Base-by-base conservation (phyloP, 2,797 vertebrate species). In the Apogon talboti region DNA sequence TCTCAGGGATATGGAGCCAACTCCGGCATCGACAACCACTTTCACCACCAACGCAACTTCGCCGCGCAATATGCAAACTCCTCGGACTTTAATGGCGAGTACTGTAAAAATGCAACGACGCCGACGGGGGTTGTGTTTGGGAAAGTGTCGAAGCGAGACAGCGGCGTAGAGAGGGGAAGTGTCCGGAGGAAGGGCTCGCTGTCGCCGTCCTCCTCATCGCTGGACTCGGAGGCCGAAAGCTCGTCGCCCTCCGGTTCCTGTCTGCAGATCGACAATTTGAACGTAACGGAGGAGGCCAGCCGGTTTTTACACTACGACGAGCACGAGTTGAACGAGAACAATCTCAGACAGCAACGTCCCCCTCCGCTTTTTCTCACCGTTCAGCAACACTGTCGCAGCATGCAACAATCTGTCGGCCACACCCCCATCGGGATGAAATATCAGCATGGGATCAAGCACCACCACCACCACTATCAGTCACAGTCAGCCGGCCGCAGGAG, bases 161-260 rank as follows among this genome's bases (percentile, higher is more conserved):
- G 70, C 61, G 71, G 78, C 16, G 77, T 74, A 28, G 87, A 83
- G 57, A 67, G 83, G 69, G 87, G 77, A 38, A 79, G 66, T 24
- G 81, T 84, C 74, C 84, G 89, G 63, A 90, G 91, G 75, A 92
- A 92, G 53, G 89, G 94, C 73, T 98, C 96, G 11, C 86, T 95
- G 48, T 95, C 95, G 53, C 91, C 90, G 81, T 92, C 91, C 30
- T 92, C 91, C 11, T 96, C 95, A 64, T 96, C 95, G 2, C 89
- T 94, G 71, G 95, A 96, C 86, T 95, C 94, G 37, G 95, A 95
- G 78, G 94, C 94, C 76, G 97, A 97, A 82, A 95, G 95, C 81
- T 94, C 94, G 1, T 92, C 91, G 41, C 90, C 89, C 3, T 77
- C 58, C 28, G 83, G 87, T 54, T 91, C 89, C n/a, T 84, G 65